These are phyloP conservation scores for Mobula hypostoma DNA, from an alignment of 2,113 vertebrate genomes.

Conservation along the genomic window DNA sequence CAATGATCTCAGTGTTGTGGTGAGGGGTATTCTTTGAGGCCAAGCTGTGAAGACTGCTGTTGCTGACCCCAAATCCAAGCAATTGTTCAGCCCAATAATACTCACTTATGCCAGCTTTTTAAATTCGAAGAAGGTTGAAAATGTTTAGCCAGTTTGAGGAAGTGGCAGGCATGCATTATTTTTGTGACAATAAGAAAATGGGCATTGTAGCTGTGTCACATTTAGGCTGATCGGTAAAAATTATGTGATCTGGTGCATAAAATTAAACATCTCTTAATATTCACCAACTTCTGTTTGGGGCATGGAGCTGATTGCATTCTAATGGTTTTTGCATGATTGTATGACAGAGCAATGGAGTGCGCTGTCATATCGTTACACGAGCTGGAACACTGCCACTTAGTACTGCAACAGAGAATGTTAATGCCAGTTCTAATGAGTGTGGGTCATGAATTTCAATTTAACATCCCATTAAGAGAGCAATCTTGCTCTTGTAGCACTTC, in stretches of 20 bases:
- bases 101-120: not conserved
- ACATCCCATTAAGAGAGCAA: not conserved
- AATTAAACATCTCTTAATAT: not conserved
- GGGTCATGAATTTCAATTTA: not conserved
- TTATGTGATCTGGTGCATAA: not conserved
- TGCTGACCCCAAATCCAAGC: no score
- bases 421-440: not conserved
- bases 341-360: not conserved
- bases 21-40: no score
- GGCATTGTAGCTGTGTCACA: not conserved
- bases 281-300: not conserved
- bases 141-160: not conserved
- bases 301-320: not conserved
- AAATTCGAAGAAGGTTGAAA: not conserved
- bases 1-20: no score
- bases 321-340: not conserved
- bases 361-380: not conserved
- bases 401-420: constrained; percentile 9
- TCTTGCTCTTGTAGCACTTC: not conserved
- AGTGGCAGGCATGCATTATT: not conserved
- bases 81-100: no score
- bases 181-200: not conserved
- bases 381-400: not conserved
- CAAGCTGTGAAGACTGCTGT: no score
- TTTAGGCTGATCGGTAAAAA: not conserved